phyloP scores from a whole-genome alignment of 2,797 vertebrate genomes.

The Anguilla anguilla region DNA sequence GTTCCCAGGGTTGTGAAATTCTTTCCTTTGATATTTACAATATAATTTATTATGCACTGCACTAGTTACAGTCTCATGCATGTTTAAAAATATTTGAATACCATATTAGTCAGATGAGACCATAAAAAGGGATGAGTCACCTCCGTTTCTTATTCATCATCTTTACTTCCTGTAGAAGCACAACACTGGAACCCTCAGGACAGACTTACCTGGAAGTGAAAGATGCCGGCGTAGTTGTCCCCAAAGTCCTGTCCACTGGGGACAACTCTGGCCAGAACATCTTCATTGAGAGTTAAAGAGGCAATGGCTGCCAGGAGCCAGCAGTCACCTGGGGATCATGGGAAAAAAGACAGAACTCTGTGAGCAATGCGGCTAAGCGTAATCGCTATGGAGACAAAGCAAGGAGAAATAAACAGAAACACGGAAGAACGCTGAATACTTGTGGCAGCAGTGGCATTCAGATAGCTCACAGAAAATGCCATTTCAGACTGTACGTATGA shows the following conservation, averaged over 20 bases:
- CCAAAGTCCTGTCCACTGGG: constrained; percentile 70
- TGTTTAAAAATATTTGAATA: too few relatives aligned
- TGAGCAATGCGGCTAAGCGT: background rate
- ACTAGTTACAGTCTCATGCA: background rate
- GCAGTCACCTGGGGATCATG: constrained; percentile 70
- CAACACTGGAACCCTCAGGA: background rate
- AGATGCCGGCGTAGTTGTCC: constrained; percentile 73
- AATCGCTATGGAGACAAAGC: background rate
- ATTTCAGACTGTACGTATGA: background rate
- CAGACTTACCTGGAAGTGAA: constrained; percentile 72
- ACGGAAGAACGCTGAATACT: background rate
- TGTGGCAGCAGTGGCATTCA: background rate
- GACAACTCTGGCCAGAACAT: constrained; percentile 69
- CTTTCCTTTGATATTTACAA: background rate
- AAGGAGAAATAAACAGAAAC: background rate
- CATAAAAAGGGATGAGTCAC: background rate
- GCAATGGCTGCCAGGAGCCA: constrained; percentile 80
- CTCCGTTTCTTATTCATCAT: background rate
- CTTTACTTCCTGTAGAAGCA: background rate
- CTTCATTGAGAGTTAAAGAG: constrained; percentile 74
- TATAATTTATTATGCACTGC: background rate
- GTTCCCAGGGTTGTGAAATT: background rate
- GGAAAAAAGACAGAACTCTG: background rate
- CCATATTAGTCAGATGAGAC: background rate
- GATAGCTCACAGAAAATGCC: background rate